A percentile compares a stretch with the other conserved stretches of the same genome.
Evolutionary conservation across 2,113 vertebrate genomes (phyloP).

Genomic region (Dromaius novaehollandiae): DNA sequence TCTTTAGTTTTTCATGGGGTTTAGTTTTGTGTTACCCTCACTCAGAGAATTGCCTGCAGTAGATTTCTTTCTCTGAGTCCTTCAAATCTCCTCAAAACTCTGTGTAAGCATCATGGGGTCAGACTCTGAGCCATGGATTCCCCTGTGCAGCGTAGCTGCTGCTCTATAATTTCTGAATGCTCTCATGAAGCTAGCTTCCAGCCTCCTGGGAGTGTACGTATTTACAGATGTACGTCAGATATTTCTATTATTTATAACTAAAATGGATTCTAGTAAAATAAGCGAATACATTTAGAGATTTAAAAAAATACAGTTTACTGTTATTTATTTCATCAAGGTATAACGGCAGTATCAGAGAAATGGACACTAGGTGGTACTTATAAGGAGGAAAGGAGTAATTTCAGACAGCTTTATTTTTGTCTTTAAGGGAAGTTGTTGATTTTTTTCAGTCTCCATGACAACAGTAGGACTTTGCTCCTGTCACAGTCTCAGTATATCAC

Average conservation of each 20-base stretch:
- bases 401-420: background rate
- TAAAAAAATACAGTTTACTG: background rate
- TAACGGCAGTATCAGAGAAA: background rate
- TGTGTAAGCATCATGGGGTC: background rate
- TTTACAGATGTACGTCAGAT: background rate
- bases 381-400: background rate
- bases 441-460: conserved; percentile 2
- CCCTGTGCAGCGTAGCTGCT: background rate
- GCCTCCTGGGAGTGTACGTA: background rate
- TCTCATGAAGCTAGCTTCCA: background rate
- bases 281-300: background rate
- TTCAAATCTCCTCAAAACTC: background rate
- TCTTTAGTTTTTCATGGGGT: background rate
- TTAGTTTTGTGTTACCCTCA: background rate
- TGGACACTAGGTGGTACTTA: background rate
- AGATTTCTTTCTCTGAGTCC: background rate
- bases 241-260: background rate
- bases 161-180: background rate
- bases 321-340: background rate
- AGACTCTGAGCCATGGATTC: background rate
- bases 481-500: background rate
- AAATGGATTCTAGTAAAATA: background rate
- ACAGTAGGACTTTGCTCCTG: background rate
- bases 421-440: background rate
- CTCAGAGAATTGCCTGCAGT: background rate